Evolutionary conservation across 2,797 vertebrate genomes (phyloP), one percentile per base, ranked within the genome.

Genomic region (Cynopterus sphinx): DNA sequence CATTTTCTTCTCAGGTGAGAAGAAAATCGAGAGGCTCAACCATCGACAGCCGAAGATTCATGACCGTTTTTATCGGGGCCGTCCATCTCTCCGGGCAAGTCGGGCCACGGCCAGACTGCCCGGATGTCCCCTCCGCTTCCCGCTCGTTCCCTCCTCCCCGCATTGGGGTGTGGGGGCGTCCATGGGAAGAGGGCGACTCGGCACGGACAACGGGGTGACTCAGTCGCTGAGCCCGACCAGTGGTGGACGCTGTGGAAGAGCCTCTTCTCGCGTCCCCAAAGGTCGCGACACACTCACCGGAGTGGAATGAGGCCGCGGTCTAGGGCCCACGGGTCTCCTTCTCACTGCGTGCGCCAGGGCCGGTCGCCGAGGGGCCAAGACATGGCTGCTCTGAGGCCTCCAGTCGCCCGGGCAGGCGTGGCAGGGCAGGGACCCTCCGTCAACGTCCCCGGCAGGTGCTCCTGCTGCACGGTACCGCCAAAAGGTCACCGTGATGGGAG

Each of bases 341-440:
- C 31, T 39, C n/a, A 59, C 15, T 49, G 51, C 1, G 1, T 19
- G 28, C 0, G 10, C 26, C 2, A 0, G 28, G 28, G 5, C 8
- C 53, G 26, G 21, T 39, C 21, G 43, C 2, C 28, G 36, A 4
- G 2, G 9, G 15, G n/a, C 28, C 39, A 31, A 33, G 31, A 10
- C 2, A 4, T 0, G 8, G 59, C 33, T 43, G 24, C 16, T 43
- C 17, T 57, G 4, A 5, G 39, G 8, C n/a, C 16, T 74, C 22
- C 7, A 4, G 3, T 1, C 49, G 59, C 1, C 4, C 57, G 70
- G 31, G 8, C 6, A 22, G 8, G 33, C 0, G 9, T 13, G 39
- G 22, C 13, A 21, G 19, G 46, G 39, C 24, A 51, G 21, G 11
- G 22, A 61, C 17, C 0, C 24, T 51, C 39, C 7, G 15, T 57